Conservation (phyloP, 2,113 vertebrate genomes). For the Odontesthes bonariensis region DNA sequence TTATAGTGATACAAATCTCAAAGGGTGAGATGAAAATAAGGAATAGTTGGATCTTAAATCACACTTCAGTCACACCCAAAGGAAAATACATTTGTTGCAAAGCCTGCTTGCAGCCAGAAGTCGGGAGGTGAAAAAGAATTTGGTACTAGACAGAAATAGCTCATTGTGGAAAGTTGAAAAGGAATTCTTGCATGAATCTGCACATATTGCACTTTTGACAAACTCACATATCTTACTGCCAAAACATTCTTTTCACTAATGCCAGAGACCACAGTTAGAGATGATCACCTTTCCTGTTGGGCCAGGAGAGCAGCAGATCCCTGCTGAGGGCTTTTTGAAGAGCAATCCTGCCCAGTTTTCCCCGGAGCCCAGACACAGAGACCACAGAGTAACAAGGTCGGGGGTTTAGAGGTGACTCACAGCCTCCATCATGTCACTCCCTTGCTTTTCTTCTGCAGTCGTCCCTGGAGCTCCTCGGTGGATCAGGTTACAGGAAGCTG, state of each 20-base stretch:
- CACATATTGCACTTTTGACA: slow-evolving; percentile 34
- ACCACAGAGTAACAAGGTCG: slow-evolving; percentile 41
- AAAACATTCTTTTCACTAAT: slow-evolving; percentile 23
- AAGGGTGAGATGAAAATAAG: background rate
- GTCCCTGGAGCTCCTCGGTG: slow-evolving; percentile 4
- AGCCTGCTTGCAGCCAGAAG: slow-evolving; percentile 7
- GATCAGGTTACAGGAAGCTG: slow-evolving; percentile 15
- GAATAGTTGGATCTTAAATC: slow-evolving; percentile 19
- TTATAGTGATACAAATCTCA: background rate
- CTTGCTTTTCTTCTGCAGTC: slow-evolving; percentile 4
- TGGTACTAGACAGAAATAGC: slow-evolving; percentile 6
- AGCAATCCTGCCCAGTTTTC: slow-evolving; percentile 5
- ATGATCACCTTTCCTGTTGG: slow-evolving; percentile 43
- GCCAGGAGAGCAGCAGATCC: slow-evolving; percentile 23
- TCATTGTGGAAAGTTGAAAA: slow-evolving; percentile 14
- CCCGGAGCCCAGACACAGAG: slow-evolving; percentile 35
- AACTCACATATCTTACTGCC: slow-evolving; percentile 22
- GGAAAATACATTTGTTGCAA: slow-evolving; percentile 22
- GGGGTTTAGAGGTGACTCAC: slow-evolving; percentile 56
- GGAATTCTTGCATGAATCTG: slow-evolving; percentile 36
- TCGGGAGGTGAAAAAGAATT: background rate
- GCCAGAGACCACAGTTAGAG: slow-evolving; percentile 3
- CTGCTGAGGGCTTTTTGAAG: slow-evolving; percentile 20
- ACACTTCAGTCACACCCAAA: slow-evolving; percentile 5
- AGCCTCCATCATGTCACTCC: slow-evolving; percentile 45